Conservation (phyloP, 2,888 invertebrate genomes). For the Drosophila koepferae region DNA sequence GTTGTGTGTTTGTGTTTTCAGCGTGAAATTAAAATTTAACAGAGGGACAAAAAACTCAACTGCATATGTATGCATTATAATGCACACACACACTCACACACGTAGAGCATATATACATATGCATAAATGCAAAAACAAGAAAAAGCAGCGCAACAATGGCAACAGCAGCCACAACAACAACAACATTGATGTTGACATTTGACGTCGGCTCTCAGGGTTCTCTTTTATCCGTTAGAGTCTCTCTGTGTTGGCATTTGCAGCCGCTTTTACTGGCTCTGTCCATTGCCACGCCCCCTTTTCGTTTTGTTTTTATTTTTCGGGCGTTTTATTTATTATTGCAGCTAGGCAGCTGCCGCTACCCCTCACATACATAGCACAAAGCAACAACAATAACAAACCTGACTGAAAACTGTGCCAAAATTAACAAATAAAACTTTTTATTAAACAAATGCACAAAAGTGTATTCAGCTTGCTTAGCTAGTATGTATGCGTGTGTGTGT, state of each 20-base stretch:
- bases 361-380: constrained; percentile 52
- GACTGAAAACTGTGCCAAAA: constrained; percentile 70
- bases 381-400: constrained; percentile 11
- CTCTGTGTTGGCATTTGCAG: constrained; percentile 52
- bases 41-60: constrained; percentile 63
- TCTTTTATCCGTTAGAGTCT: constrained; percentile 44
- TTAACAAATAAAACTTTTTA: constrained; percentile 75
- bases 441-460: constrained; percentile 70
- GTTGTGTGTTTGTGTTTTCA: constrained; percentile 60
- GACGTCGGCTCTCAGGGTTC: constrained; percentile 63
- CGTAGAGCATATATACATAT: constrained; percentile 33
- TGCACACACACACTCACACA: constrained; percentile 21
- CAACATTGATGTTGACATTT: constrained; percentile 79
- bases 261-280: constrained; percentile 28
- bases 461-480: constrained; percentile 61
- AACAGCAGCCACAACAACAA: constrained; percentile 33
- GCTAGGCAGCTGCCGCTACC: constrained; percentile 43
- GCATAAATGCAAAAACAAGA: constrained; percentile 66
- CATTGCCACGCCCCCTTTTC: background rate
- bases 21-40: constrained; percentile 83
- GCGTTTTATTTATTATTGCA: constrained; percentile 74
- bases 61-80: constrained; percentile 48
- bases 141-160: constrained; percentile 37
- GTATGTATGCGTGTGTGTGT: constrained; percentile 15
- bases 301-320: constrained; percentile 31